These are phyloP conservation scores for Nycticebus coucang DNA, from an alignment of 2,113 vertebrate species.

Conservation along the genomic window DNA sequence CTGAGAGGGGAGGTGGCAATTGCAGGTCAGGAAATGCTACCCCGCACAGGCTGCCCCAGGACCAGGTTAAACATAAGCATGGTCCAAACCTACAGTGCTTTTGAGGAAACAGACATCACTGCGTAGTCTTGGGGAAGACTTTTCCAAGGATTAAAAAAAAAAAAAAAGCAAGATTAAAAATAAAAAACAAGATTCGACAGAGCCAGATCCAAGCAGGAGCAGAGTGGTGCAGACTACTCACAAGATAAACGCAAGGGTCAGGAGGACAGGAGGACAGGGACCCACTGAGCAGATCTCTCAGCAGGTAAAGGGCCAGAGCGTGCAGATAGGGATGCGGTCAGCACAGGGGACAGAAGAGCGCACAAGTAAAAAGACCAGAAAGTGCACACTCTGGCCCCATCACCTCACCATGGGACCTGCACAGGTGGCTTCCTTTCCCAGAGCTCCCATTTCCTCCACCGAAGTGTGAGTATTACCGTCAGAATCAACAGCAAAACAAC, in stretches of 20 bases:
- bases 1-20: neutral
- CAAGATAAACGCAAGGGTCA: too few species aligned
- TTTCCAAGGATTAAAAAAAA: neutral
- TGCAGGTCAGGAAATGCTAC: accelerated
- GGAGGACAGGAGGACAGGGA: neutral
- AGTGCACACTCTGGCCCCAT: accelerated
- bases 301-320: accelerated
- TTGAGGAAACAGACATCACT: neutral
- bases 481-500: accelerated
- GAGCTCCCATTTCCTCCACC: accelerated
- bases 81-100: accelerated
- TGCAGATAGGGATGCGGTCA: neutral
- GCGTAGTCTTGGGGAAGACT: neutral
- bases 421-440: neutral
- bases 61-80: accelerated
- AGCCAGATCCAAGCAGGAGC: neutral
- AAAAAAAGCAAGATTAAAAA: neutral
- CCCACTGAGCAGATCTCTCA: accelerated
- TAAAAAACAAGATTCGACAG: neutral
- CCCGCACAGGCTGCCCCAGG: too few species aligned
- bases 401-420: accelerated
- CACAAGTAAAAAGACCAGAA: too few species aligned
- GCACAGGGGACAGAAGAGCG: accelerated
- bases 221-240: accelerated
- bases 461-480: neutral